These are phyloP conservation scores for Indicator maculatus DNA, from an alignment of 2,113 vertebrate species.

Conservation along the genomic window DNA sequence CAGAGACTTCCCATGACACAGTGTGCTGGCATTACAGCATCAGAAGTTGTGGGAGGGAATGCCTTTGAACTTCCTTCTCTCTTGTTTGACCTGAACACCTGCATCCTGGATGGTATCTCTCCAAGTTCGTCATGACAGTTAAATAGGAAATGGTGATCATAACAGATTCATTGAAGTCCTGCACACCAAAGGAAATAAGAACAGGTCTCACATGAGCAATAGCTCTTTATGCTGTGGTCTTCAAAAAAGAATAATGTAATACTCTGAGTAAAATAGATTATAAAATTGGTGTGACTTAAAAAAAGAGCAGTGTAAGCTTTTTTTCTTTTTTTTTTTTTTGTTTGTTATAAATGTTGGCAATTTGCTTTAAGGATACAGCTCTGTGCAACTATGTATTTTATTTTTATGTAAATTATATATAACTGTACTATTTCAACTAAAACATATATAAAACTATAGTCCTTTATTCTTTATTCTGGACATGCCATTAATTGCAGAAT, in stretches of 20 bases:
- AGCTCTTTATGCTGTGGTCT: conserved; percentile 1
- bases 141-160: conserved; percentile 73
- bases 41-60: conserved; percentile 68
- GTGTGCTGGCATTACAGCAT: conserved; percentile 29
- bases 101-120: conserved; percentile 81
- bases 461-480: neutral
- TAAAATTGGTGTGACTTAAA: neutral
- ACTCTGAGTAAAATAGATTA: conserved; percentile 1
- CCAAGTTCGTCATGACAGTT: conserved; percentile 75
- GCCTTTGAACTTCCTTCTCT: conserved; percentile 74
- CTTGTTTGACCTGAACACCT: conserved; percentile 77
- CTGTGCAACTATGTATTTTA: neutral
- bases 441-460: neutral
- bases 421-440: neutral
- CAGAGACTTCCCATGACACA: conserved; percentile 60
- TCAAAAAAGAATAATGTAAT: conserved; percentile 10
- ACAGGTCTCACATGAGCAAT: conserved; percentile 55
- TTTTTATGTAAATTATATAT: neutral
- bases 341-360: neutral
- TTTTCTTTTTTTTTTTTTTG: neutral
- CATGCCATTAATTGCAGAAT: conserved; percentile 39
- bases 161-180: conserved; percentile 71
- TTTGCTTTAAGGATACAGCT: conserved; percentile 3
- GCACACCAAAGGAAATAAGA: conserved; percentile 62
- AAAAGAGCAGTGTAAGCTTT: conserved; percentile 12